Base-by-base conservation (phyloP, 1,140 invertebrate species). In the Chelonus insularis region DNA sequence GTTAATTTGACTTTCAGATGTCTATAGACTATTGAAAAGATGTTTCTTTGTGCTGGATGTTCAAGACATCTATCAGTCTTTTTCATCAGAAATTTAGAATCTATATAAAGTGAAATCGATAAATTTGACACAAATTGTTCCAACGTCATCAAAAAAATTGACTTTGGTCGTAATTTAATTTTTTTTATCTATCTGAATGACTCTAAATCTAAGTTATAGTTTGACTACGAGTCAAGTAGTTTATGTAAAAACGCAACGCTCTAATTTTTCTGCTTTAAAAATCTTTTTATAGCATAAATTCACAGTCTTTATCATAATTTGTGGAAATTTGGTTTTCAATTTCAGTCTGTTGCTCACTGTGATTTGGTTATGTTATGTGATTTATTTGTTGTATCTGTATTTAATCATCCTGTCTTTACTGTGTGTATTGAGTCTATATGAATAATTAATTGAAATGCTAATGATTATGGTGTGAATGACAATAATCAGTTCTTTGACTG, bases 401-500 rank as follows among this genome's bases (percentile, higher is more conserved):
- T 29, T 29, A 4, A 29, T 29, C 25, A 29, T 29, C 7, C 7
- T 29, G 7, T 7, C 7, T 29, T 7, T 29, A 7, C 3, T 29
- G 3, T 29, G 3, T 29, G 3, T 29, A 29, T 29, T 29, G 25
- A 29, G n/a, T 34, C 23, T 34, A 34, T 16, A 52, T 16, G 50
- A n/a, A n/a, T n/a, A n/a, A n/a, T n/a, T n/a, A n/a, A n/a, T n/a
- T n/a, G n/a, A n/a, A n/a, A 37, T 37, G 36, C 7, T 37, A n/a
- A 37, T 29, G 25, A 29, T 29, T 6, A 14, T 25, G 14, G 8
- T 18, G 12, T 45, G 12, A 12, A 9, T 43, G 9, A 14, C 25
- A 29, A 7, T 20, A 70, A 76, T 79, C 77, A 78, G 71, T 76
- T 77, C 69, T 68, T 65, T 11, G 74, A 75, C 12, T 73, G 73